Base-by-base conservation (phyloP, 2,888 invertebrate species). In the Reticulitermes lucifugus region DNA sequence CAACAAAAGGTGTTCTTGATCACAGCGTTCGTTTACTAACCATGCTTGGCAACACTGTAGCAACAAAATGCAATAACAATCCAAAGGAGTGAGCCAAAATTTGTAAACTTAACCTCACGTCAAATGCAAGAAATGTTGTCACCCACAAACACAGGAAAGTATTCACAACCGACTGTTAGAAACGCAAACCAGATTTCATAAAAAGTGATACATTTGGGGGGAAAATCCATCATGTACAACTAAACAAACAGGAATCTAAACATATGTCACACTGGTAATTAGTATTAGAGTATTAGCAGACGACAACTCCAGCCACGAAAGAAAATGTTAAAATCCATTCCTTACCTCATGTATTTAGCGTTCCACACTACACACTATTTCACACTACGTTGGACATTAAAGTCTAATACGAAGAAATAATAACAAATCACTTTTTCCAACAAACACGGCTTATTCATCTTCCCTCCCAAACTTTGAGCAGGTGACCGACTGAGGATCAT, bases 401-500 rank as follows among this genome's bases (percentile, higher is more conserved):
- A 12, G 25, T 43, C 65, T 70, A 43, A 43, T 35, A 70, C 25
- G 41, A 43, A 65, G 12, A 65, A 43, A 81, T 35, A 70, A 41
- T 12, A 70, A 46, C 21, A 70, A 60, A 81, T 46, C n/a, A 81
- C 81, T 46, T 65, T 81, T 70, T 81, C 70, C 21, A 65, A 81
- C 43, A 25, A 73, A 81, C 73, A 65, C 83, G 18, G 22, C 41
- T 35, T 73, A 51, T 79, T 82, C 86, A 86, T 86, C 79, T 85
- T 86, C 79, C 43, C 75, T 70, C 85, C 51, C 83, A 81, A 83
- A 83, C 75, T 85, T 82, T 84, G 60, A 86, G 87, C 87, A 87
- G 87, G 87, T 87, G 87, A 87, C 85, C 86, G 83, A 80, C 55
- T 79, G 85, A 71, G 82, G 84, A 86, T 86, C 86, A 87, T 87